Evolutionary conservation across 2,888 invertebrate genomes (phyloP).

Genomic region (Nezara viridula): DNA sequence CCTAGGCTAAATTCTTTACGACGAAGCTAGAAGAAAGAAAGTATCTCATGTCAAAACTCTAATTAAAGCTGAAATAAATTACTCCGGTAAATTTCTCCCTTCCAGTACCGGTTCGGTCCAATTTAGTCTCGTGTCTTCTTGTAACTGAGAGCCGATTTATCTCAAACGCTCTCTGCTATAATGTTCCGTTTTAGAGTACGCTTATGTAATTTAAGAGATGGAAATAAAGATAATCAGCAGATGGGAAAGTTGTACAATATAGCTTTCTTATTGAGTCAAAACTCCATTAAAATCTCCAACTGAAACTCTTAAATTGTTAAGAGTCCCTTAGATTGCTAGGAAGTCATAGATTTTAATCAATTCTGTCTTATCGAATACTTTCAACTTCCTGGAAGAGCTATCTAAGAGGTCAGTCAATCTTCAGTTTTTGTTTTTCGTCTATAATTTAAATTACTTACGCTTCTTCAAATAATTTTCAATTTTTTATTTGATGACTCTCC

Average conservation of each 20-base stretch:
- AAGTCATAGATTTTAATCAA: not conserved
- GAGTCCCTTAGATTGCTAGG: not conserved
- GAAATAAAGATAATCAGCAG: not conserved
- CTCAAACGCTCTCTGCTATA: not conserved
- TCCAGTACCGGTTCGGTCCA: not conserved
- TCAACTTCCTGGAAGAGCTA: not conserved
- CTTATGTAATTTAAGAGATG: not conserved
- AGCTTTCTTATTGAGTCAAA: not conserved
- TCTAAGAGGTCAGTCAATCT: not conserved
- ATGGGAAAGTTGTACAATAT: not conserved
- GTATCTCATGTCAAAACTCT: slow-evolving; percentile 17
- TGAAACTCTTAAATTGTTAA: not conserved
- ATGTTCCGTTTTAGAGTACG: not conserved
- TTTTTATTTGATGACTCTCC: too few relatives aligned
- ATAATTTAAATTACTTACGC: too few relatives aligned
- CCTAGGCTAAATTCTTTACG: not conserved
- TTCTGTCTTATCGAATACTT: not conserved
- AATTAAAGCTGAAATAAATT: slow-evolving; percentile 4
- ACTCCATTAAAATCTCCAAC: not conserved
- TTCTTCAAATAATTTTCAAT: too few relatives aligned
- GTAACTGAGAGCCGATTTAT: not conserved
- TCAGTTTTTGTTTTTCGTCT: not conserved
- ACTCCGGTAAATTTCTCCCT: not conserved
- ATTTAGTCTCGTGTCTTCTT: not conserved
- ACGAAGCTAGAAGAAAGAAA: not conserved